These are phyloP conservation scores for Tetrapedia diversipes DNA, from an alignment of 2,888 invertebrate species.

Conservation along the genomic window DNA sequence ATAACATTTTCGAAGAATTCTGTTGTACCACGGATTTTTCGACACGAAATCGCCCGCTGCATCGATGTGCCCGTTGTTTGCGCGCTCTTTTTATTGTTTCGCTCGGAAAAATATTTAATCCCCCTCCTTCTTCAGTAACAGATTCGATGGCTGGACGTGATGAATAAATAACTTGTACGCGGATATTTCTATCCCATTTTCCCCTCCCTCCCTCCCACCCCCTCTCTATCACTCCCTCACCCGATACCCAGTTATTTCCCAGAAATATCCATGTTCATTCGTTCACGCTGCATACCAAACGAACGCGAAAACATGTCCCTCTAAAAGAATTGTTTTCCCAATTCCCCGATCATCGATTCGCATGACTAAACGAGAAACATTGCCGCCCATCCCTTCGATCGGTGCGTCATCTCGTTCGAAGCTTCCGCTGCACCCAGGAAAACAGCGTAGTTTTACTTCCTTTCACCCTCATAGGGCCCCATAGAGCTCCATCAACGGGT, in stretches of 20 bases:
- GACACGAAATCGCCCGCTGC: not conserved
- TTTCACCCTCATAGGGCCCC: too few species aligned
- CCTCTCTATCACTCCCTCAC: too few species aligned
- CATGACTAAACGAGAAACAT: not conserved
- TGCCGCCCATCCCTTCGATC: not conserved
- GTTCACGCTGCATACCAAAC: not conserved
- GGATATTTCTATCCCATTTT: constrained; percentile 4
- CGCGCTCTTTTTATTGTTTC: constrained; percentile 20
- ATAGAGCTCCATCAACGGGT: too few species aligned
- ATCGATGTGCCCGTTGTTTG: not conserved
- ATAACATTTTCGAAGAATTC: constrained; percentile 5
- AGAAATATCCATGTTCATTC: not conserved
- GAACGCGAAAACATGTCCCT: not conserved
- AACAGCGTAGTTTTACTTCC: not conserved
- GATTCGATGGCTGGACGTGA: constrained; percentile 3
- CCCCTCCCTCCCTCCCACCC: not conserved
- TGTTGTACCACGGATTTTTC: not conserved
- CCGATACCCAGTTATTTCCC: not conserved
- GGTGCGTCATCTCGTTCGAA: not conserved
- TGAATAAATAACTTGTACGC: constrained; percentile 32
- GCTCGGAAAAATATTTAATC: constrained; percentile 32
- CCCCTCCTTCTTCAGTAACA: not conserved
- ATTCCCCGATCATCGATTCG: too few species aligned
- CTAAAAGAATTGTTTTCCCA: not conserved
- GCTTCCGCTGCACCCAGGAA: not conserved